A percentile compares a stretch with the other conserved stretches of the same genome.
These are phyloP conservation scores for Zoanthus gigantus DNA, from an alignment of 92 coral and sea anemone genomes.

Conservation along the genomic window DNA sequence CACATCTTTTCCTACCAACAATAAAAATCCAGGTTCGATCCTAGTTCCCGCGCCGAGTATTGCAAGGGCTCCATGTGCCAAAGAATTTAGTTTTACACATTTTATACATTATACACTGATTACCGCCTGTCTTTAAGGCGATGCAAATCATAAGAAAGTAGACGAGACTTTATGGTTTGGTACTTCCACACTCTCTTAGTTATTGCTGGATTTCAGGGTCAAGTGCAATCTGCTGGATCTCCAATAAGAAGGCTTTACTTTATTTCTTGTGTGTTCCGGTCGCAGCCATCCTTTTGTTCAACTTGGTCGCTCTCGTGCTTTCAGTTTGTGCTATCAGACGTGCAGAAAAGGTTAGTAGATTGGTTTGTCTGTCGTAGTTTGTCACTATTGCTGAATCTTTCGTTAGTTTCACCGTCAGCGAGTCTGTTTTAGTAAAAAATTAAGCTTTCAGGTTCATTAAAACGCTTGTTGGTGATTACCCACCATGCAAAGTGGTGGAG, in stretches of 20 bases:
- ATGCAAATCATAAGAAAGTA: no score
- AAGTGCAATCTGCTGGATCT: slow-evolving; percentile 60
- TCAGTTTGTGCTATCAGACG: slow-evolving; percentile 11
- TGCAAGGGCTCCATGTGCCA: no score
- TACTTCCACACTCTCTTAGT: no score
- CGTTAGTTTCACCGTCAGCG: not conserved
- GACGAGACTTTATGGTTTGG: no score
- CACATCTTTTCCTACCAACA: no score
- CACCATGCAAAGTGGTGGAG: no score
- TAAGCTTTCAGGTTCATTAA: not conserved
- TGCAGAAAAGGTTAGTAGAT: not conserved
- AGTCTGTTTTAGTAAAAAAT: not conserved
- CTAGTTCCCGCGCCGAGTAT: no score
- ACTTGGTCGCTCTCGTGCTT: slow-evolving; percentile 50
- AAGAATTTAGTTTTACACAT: no score
- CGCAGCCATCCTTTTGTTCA: slow-evolving; percentile 48
- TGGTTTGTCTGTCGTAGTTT: not conserved
- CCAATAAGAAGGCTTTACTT: slow-evolving; percentile 45
- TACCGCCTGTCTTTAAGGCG: no score
- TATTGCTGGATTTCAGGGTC: slow-evolving; percentile 16
- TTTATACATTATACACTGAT: no score
- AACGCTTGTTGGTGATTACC: no score
- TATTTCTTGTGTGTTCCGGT: slow-evolving; percentile 63
- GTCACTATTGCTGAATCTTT: not conserved
- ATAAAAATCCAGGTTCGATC: no score